Percentiles rank a stretch among this genome's conserved stretches.
Evolutionary conservation across 2,113 vertebrate species (phyloP).

Genomic region (Corythornis vintsioides): DNA sequence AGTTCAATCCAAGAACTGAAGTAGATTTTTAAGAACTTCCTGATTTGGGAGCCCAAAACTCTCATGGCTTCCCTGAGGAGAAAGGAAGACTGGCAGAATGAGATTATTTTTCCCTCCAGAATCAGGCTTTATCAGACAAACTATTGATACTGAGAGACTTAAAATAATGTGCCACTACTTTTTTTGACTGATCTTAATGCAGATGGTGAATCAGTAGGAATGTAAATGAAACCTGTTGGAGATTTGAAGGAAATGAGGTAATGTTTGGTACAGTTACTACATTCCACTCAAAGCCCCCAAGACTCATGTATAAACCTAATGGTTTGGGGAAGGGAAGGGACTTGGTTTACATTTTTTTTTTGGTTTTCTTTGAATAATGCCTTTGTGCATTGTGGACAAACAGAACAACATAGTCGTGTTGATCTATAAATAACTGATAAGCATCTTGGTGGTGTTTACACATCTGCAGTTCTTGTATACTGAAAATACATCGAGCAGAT

Average conservation of each 20-base stretch:
- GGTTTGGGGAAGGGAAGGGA: accelerated
- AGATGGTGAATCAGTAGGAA: not conserved
- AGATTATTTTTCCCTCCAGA: not conserved
- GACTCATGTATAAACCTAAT: not conserved
- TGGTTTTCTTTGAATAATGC: not conserved
- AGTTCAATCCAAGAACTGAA: not conserved
- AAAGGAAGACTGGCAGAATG: not conserved
- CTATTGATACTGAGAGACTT: not conserved
- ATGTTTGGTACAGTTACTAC: not conserved
- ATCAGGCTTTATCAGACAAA: not conserved
- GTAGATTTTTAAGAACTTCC: not conserved
- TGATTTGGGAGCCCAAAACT: not conserved
- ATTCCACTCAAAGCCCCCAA: not conserved
- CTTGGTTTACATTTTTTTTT: not conserved
- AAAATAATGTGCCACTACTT: not conserved
- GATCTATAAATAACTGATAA: not conserved
- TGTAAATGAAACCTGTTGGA: not conserved
- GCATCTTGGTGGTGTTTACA: not conserved
- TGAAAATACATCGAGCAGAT: not conserved
- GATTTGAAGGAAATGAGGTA: not conserved
- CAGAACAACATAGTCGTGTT: not conserved
- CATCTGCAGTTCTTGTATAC: not conserved
- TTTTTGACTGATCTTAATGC: not conserved
- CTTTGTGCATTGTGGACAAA: not conserved
- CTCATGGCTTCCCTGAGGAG: not conserved